Conservation (phyloP, 2,797 vertebrate genomes). For the Squalus acanthias region DNA sequence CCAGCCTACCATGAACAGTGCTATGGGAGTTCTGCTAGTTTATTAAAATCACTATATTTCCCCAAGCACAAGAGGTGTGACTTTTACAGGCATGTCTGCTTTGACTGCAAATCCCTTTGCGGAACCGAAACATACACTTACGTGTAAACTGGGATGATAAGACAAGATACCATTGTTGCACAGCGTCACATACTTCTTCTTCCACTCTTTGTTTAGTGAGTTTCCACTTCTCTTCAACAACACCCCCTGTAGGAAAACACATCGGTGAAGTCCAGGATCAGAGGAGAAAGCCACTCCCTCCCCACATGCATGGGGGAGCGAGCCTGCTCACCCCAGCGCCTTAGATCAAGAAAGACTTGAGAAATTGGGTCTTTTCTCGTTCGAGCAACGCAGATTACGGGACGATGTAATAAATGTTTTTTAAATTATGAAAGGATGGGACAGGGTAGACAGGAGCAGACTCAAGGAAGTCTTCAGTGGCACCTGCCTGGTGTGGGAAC, state of each 20-base stretch:
- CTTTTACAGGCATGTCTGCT: neutral
- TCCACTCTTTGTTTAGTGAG: conserved; percentile 96
- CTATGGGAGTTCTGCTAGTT: neutral
- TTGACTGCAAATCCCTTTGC: neutral
- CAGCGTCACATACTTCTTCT: conserved; percentile 92
- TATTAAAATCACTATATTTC: neutral
- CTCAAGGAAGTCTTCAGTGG: neutral
- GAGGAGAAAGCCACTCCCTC: neutral
- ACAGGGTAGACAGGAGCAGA: neutral
- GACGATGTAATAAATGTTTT: neutral
- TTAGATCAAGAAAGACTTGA: neutral
- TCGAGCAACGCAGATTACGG: neutral
- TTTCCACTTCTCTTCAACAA: conserved; percentile 90
- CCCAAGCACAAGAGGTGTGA: neutral
- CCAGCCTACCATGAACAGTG: neutral
- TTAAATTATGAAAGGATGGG: neutral
- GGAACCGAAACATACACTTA: conserved; percentile 57
- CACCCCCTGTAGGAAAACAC: conserved; percentile 41
- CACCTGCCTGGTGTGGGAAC: neutral
- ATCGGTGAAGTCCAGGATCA: neutral
- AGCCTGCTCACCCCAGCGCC: neutral
- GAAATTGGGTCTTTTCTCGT: neutral
- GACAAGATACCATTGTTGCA: conserved; percentile 82
- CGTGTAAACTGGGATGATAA: conserved; percentile 86
- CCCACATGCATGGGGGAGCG: neutral